Base-by-base conservation (phyloP, 2,113 vertebrate species). In the Dasyprocta punctata region DNA sequence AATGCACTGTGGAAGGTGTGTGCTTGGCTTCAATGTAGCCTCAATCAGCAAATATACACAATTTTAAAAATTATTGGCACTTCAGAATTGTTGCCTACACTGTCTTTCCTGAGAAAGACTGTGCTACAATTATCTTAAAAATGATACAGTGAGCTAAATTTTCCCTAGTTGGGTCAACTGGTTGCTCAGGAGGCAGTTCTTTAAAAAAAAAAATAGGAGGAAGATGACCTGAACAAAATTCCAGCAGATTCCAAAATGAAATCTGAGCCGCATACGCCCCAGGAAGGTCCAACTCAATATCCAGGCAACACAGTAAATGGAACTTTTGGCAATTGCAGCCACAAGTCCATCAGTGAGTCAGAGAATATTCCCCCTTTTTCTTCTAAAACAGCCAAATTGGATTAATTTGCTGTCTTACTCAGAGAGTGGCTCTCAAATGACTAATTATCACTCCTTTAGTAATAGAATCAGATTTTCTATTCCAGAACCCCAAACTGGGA, bases 381-480 rank as follows among this genome's bases (percentile, higher is more conserved):
- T 12, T 1, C 3, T 20, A 88, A 95, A 96, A 82, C 26, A 44
- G 75, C 84, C 91, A 95, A 78, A 83, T 81, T 87, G 89, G 92
- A 77, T 97, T 33, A 61, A 90, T 97, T 71, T 82, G 16, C 10
- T 90, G 47, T 67, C 38, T 78, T 67, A 85, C 60, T 92, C 83
- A 92, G 52, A 96, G n/a, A 90, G 38, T 61, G 47, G 69, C 77
- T 95, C 82, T 91, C 63, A 93, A 98, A 85, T 63, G 0, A 83
- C 58, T 54, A 16, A 61, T 47, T 33, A 90, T 65, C 67, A n/a
- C 67, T 96, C 71, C 24, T 83, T 92, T 95, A 92, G 47, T 95
- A 75, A 96, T 22, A 49, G 44, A 95, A 24, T 93, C 92, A 78
- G 41, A 65, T 47, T 56, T 97, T 94, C 52, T 28, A 83, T 87